Conservation (phyloP, 2,113 vertebrate genomes). For the Stercorarius parasiticus region DNA sequence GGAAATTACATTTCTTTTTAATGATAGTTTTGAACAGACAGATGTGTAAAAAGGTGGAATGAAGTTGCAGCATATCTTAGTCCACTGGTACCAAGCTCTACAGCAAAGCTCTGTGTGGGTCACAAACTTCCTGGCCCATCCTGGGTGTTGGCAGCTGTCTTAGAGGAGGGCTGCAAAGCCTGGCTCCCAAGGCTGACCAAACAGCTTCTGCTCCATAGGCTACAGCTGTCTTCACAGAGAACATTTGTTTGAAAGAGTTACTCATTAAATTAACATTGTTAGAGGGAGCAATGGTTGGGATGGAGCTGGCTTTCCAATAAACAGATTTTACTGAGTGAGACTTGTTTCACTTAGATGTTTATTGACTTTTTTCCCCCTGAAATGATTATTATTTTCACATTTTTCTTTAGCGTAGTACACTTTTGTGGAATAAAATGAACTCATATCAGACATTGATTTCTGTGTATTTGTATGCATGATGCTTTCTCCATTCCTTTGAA, state of each 20-base stretch:
- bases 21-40: neutral
- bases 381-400: constrained; percentile 10
- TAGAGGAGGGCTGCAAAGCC: neutral
- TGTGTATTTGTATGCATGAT: neutral
- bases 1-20: neutral
- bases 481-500: neutral
- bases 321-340: neutral
- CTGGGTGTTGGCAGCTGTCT: neutral
- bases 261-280: neutral
- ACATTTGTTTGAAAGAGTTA: neutral
- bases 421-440: neutral
- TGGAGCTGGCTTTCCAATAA: neutral
- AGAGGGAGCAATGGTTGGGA: neutral
- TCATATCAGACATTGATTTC: constrained; percentile 14
- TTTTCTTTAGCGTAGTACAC: neutral
- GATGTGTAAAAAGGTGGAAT: neutral
- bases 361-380: neutral
- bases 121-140: neutral
- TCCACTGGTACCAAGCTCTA: neutral
- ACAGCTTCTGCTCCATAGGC: neutral
- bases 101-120: neutral
- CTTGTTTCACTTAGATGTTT: constrained; percentile 12
- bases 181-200: neutral
- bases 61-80: neutral
- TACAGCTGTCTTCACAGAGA: neutral